Evolutionary conservation across 2,888 invertebrate species (phyloP).

Genomic region (Drosophila barbarae): DNA sequence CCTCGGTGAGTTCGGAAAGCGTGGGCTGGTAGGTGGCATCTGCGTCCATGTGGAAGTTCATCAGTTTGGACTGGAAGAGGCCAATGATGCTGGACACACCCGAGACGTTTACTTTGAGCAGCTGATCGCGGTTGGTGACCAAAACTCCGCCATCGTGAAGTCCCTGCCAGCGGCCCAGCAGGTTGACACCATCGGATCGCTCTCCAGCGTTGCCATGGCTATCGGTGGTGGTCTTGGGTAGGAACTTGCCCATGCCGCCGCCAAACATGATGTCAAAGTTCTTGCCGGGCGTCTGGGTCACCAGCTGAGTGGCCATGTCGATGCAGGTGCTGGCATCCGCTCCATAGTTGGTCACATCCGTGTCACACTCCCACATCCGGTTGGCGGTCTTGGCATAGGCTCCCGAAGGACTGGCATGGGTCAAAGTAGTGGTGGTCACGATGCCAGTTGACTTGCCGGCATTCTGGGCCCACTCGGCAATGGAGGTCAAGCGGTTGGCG

Average conservation of each 20-base stretch:
- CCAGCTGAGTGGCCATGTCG: slow-evolving; percentile 88
- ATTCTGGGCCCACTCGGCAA: slow-evolving; percentile 84
- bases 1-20: slow-evolving; percentile 84
- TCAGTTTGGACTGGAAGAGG: slow-evolving; percentile 80
- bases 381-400: slow-evolving; percentile 83
- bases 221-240: slow-evolving; percentile 81
- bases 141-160: slow-evolving; percentile 81
- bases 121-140: slow-evolving; percentile 82
- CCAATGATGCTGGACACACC: slow-evolving; percentile 82
- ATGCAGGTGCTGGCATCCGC: slow-evolving; percentile 79
- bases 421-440: slow-evolving; percentile 88
- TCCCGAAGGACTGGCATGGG: slow-evolving; percentile 88
- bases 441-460: slow-evolving; percentile 83
- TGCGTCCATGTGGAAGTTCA: slow-evolving; percentile 82
- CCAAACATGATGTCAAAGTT: slow-evolving; percentile 88
- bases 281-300: slow-evolving; percentile 84
- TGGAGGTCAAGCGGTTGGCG: slow-evolving; percentile 84
- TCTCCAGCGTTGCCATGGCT: slow-evolving; percentile 81
- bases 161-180: slow-evolving; percentile 85
- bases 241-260: slow-evolving; percentile 85
- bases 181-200: slow-evolving; percentile 83
- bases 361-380: slow-evolving; percentile 87
- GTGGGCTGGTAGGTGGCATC: slow-evolving; percentile 81
- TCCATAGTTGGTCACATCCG: slow-evolving; percentile 79
- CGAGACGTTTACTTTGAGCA: slow-evolving; percentile 80